Evolutionary conservation across 2,113 vertebrate genomes (phyloP).

Genomic region (Centrocercus urophasianus): DNA sequence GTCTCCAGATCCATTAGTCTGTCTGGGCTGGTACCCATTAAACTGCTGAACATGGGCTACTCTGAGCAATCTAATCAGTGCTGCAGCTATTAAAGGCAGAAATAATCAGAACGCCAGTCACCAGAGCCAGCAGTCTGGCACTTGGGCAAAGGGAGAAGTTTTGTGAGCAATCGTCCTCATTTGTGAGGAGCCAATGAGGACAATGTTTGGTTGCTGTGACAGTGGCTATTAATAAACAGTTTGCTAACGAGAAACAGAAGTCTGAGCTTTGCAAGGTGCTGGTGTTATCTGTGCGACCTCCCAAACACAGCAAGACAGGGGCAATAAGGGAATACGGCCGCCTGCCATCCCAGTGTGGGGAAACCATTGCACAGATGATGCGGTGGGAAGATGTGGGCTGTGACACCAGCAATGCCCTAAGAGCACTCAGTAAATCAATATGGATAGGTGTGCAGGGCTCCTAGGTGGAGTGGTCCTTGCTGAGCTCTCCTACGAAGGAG

Average conservation of each 20-base stretch:
- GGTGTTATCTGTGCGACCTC: background rate
- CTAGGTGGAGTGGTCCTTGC: background rate
- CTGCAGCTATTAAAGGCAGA: slow-evolving; percentile 20
- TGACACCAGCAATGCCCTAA: background rate
- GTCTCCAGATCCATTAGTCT: slow-evolving; percentile 55
- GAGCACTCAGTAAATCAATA: background rate
- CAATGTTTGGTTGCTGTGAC: background rate
- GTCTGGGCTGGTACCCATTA: slow-evolving; percentile 49
- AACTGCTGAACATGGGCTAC: slow-evolving; percentile 19
- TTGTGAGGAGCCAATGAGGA: background rate
- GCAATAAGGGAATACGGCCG: background rate
- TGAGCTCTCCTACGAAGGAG: background rate
- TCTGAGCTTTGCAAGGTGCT: background rate
- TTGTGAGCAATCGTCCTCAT: background rate
- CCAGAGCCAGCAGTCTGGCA: background rate
- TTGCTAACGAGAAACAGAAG: background rate
- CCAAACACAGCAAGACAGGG: background rate
- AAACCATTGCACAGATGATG: background rate
- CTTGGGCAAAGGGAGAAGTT: background rate
- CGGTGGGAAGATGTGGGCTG: accelerated
- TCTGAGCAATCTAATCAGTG: slow-evolving; percentile 11
- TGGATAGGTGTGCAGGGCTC: background rate
- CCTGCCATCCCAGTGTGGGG: background rate
- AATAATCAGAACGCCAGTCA: background rate
- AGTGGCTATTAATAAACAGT: background rate